phyloP scores from a whole-genome alignment of 1,140 invertebrate genomes.

The Drosophila dunni region DNA sequence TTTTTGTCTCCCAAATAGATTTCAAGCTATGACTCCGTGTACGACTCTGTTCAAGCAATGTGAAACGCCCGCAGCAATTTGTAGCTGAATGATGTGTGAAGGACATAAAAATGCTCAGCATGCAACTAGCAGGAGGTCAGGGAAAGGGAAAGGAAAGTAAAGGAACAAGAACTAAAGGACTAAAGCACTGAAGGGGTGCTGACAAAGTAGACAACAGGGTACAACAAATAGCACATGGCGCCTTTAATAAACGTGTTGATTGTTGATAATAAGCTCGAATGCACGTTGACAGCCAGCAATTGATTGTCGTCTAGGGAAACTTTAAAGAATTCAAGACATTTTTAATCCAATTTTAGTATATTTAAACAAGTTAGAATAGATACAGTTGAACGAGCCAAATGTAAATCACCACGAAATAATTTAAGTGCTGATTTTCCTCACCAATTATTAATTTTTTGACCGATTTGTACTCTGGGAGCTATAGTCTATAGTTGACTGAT shows the following conservation, averaged over 20 bases:
- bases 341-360: no score
- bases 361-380: no score
- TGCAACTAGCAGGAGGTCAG: constrained; percentile 9
- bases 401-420: no score
- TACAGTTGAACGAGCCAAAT: no score
- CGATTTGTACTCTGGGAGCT: no score
- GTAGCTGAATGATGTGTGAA: constrained; percentile 82
- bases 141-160: not conserved
- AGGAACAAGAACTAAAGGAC: not conserved
- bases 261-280: constrained; percentile 51
- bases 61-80: constrained; percentile 69
- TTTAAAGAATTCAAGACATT: constrained; percentile 21
- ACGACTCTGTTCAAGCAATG: constrained; percentile 48
- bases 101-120: constrained; percentile 69
- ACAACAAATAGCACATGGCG: constrained; percentile 41
- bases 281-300: constrained; percentile 42
- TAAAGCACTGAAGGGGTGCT: constrained; percentile 2
- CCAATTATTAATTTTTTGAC: no score
- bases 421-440: no score
- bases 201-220: constrained; percentile 65
- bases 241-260: constrained; percentile 66
- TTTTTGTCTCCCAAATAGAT: constrained; percentile 69
- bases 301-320: constrained; percentile 15
- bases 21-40: constrained; percentile 59
- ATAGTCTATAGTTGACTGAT: no score